Conservation (phyloP, 2,797 vertebrate genomes). For the Sphenodon punctatus region DNA sequence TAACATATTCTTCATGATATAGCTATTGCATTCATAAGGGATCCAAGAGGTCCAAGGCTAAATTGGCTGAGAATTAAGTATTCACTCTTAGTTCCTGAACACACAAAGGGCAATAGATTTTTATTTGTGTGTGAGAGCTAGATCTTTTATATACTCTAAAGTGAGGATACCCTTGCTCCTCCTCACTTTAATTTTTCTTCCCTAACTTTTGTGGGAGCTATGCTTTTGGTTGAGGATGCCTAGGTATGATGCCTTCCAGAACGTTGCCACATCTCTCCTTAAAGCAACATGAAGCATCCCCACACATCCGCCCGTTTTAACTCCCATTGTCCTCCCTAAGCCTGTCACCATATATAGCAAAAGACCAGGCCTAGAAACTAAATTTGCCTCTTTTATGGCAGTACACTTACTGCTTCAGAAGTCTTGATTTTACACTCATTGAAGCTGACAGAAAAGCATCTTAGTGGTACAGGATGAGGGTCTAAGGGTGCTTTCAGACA, state of each 20-base stretch:
- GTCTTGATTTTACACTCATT: too few species aligned
- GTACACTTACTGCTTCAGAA: too few species aligned
- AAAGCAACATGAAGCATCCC: background rate
- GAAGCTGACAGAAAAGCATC: too few species aligned
- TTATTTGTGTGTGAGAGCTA: background rate
- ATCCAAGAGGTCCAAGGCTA: conserved; percentile 41
- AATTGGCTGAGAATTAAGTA: background rate
- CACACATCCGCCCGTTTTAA: background rate
- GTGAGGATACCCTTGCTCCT: conserved; percentile 14
- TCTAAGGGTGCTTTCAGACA: too few species aligned
- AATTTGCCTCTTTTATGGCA: background rate
- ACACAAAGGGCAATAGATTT: background rate
- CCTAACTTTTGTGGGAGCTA: background rate
- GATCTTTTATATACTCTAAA: background rate
- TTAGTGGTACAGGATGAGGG: too few species aligned
- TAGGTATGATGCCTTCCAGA: background rate
- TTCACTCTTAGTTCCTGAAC: background rate
- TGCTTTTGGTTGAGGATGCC: background rate
- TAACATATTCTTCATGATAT: conserved; percentile 54
- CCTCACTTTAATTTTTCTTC: conserved; percentile 1
- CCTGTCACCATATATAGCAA: background rate
- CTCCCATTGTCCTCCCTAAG: background rate
- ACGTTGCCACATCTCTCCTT: background rate
- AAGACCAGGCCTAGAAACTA: background rate
- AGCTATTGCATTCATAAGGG: conserved; percentile 52